Conservation (phyloP, 92 coral and sea anemone genomes). For the Desmophyllum pertusum region DNA sequence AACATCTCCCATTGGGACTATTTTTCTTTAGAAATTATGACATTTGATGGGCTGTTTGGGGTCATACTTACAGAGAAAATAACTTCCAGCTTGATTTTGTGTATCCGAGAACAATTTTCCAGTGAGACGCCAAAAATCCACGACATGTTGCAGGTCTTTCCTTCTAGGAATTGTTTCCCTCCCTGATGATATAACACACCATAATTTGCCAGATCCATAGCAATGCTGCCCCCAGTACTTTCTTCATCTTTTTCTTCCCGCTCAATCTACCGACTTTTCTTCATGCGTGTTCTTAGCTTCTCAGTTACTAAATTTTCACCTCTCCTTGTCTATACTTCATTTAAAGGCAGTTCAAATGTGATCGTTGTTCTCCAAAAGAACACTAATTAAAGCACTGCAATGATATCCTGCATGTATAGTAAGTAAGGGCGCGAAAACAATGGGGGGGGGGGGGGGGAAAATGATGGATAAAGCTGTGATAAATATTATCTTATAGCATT, state of each 20-base stretch:
- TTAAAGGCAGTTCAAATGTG: conserved; percentile 81
- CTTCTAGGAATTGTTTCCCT: conserved; percentile 70
- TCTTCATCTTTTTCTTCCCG: conserved; percentile 23
- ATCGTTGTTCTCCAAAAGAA: conserved; percentile 82
- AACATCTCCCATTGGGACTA: too few species aligned
- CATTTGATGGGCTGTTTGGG: neutral
- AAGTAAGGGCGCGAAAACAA: too few species aligned
- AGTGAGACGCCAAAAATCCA: conserved; percentile 73
- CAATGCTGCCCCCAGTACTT: conserved; percentile 1
- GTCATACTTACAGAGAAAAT: conserved; percentile 26
- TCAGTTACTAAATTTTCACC: conserved; percentile 66
- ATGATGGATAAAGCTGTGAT: neutral
- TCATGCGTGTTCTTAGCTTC: conserved; percentile 40
- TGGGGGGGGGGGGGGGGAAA: too few species aligned
- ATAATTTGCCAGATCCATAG: conserved; percentile 78
- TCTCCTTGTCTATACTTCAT: conserved; percentile 85
- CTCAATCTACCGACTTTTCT: conserved; percentile 33
- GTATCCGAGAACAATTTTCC: conserved; percentile 61
- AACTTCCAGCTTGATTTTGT: conserved; percentile 13
- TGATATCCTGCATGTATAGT: conserved; percentile 66
- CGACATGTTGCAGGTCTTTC: conserved; percentile 76
- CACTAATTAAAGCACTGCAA: conserved; percentile 69
- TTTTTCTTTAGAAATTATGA: neutral
- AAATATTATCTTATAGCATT: neutral
- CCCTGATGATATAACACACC: conserved; percentile 86